Conservation (phyloP, 2,888 invertebrate genomes). For the Sphinx pinastri region DNA sequence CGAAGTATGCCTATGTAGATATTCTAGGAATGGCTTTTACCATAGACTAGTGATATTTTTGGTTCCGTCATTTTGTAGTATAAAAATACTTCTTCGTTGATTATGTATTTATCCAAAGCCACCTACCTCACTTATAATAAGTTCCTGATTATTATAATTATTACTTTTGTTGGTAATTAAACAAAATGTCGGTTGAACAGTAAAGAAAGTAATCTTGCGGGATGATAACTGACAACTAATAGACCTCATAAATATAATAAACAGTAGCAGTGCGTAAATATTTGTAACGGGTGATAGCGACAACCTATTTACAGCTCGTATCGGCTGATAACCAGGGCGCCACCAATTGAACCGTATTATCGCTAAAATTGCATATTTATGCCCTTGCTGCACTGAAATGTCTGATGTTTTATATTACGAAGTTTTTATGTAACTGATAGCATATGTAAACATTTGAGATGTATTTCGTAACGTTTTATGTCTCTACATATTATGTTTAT, state of each 20-base stretch:
- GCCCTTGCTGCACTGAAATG: slow-evolving; percentile 8
- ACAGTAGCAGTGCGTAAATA: slow-evolving; percentile 15
- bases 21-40: too few species aligned
- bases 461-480: too few species aligned
- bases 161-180: not conserved
- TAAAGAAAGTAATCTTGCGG: not conserved
- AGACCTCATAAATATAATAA: not conserved
- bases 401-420: not conserved
- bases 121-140: too few species aligned
- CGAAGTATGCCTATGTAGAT: too few species aligned
- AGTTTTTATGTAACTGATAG: not conserved
- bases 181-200: not conserved
- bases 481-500: too few species aligned
- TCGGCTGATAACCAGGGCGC: slow-evolving; percentile 24
- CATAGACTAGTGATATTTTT: too few species aligned
- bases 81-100: too few species aligned
- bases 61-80: too few species aligned
- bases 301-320: slow-evolving; percentile 39
- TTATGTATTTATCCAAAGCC: too few species aligned
- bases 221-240: not conserved
- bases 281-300: slow-evolving; percentile 35
- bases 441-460: not conserved
- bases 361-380: slow-evolving; percentile 22
- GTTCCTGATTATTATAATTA: too few species aligned
- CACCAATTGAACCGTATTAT: slow-evolving; percentile 15